These are phyloP conservation scores for Brenthis ino DNA, from an alignment of 2,888 invertebrate species.

Conservation along the genomic window DNA sequence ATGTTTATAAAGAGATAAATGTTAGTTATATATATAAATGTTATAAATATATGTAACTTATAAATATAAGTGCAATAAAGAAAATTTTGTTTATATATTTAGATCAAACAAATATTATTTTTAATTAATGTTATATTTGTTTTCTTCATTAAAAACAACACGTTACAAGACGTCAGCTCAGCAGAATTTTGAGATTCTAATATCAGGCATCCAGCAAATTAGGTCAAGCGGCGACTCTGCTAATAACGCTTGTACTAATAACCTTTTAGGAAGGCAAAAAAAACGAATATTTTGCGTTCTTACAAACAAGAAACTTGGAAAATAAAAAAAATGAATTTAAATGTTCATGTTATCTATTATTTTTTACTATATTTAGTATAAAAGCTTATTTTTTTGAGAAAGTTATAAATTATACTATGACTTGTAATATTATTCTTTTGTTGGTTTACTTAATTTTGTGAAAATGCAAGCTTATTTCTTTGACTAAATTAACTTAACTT, in stretches of 20 bases:
- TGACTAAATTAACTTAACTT: no score
- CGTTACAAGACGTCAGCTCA: constrained; percentile 17
- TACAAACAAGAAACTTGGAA: not conserved
- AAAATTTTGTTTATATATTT: no score
- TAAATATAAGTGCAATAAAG: not conserved
- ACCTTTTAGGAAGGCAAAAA: constrained; percentile 5
- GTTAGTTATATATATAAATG: no score
- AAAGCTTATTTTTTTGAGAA: no score
- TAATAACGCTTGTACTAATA: constrained; percentile 15
- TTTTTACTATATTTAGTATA: no score
- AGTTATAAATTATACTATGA: no score
- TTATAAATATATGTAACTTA: no score
- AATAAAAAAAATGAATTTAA: not conserved
- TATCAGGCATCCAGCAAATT: constrained; percentile 17
- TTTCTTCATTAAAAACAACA: constrained; percentile 17
- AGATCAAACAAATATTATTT: not conserved
- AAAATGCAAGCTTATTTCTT: no score
- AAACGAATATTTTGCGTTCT: not conserved
- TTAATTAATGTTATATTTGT: constrained; percentile 5
- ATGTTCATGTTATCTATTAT: no score
- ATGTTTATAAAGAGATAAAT: no score
- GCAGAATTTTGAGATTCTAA: constrained; percentile 15
- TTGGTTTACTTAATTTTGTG: no score
- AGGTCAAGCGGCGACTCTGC: constrained; percentile 19
- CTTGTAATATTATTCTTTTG: no score